phyloP scores from a whole-genome alignment of 2,888 invertebrate species.

The Mimas tiliae region DNA sequence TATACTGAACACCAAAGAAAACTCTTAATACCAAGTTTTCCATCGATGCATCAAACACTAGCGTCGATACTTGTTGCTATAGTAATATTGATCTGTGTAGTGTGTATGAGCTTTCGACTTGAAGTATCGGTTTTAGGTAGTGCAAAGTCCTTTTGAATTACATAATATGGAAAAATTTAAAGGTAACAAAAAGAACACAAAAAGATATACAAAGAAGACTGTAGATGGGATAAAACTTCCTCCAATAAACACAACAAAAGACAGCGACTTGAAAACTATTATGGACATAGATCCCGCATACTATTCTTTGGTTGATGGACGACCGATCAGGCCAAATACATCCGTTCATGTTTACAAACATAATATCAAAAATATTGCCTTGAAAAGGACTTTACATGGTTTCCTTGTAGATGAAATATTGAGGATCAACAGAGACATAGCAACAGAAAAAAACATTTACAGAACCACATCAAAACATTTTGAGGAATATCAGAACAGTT shows the following conservation, averaged over 20 bases:
- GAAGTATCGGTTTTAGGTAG: neutral
- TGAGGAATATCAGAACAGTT: conserved; percentile 74
- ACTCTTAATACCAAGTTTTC: too few species aligned
- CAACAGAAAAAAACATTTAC: conserved; percentile 66
- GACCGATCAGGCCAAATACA: conserved; percentile 83
- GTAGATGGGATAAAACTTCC: conserved; percentile 69
- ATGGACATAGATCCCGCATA: conserved; percentile 87
- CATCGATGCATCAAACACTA: neutral
- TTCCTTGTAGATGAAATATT: conserved; percentile 74
- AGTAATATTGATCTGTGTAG: conserved; percentile 59
- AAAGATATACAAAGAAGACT: conserved; percentile 56
- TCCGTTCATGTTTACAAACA: conserved; percentile 83
- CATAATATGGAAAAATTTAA: conserved; percentile 14
- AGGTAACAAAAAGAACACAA: conserved; percentile 52
- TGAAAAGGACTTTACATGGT: conserved; percentile 68
- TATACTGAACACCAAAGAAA: too few species aligned
- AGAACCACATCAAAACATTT: conserved; percentile 69
- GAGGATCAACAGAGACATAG: conserved; percentile 71
- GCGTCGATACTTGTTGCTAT: conserved; percentile 53
- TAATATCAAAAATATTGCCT: conserved; percentile 72
- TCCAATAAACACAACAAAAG: conserved; percentile 60
- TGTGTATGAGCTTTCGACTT: conserved; percentile 18
- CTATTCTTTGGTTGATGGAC: conserved; percentile 85
- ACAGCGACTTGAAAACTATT: conserved; percentile 74
- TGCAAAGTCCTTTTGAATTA: conserved; percentile 3